These are phyloP conservation scores for Tinea semifulvella DNA, from an alignment of 2,888 invertebrate genomes.

Conservation along the genomic window DNA sequence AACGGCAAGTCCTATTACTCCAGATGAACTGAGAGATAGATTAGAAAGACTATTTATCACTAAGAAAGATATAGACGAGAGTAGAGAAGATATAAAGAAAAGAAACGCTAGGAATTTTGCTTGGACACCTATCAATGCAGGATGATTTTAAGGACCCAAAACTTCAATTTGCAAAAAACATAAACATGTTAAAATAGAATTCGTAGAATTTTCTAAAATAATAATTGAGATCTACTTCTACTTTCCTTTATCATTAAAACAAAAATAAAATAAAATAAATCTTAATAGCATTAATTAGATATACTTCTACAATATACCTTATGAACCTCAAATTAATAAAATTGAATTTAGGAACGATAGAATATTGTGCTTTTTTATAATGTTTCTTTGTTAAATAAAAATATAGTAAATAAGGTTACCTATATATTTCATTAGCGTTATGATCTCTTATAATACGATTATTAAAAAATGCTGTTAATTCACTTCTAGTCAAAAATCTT, in stretches of 20 bases:
- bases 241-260: too few species aligned
- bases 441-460: background rate
- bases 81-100: slow-evolving; percentile 36
- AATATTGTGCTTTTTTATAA: background rate
- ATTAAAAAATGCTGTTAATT: background rate
- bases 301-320: too few species aligned
- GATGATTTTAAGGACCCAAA: slow-evolving; percentile 18
- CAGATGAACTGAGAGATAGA: slow-evolving; percentile 61
- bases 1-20: slow-evolving; percentile 52
- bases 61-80: slow-evolving; percentile 38
- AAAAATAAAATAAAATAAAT: too few species aligned
- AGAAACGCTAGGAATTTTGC: slow-evolving; percentile 51
- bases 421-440: background rate
- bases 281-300: too few species aligned
- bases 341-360: too few species aligned
- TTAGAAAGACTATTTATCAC: slow-evolving; percentile 58
- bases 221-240: too few species aligned
- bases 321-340: too few species aligned
- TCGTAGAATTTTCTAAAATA: background rate
- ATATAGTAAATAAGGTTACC: background rate
- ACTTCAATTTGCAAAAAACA: background rate
- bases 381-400: background rate
- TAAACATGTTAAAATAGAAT: background rate
- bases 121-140: slow-evolving; percentile 51
- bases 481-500: background rate